A percentile compares a stretch with the other conserved stretches of the same genome.
phyloP scores from a whole-genome alignment of 30 jellyfish, hydroid and myxozoan genomes.

The Hydractinia symbiolongicarpus region DNA sequence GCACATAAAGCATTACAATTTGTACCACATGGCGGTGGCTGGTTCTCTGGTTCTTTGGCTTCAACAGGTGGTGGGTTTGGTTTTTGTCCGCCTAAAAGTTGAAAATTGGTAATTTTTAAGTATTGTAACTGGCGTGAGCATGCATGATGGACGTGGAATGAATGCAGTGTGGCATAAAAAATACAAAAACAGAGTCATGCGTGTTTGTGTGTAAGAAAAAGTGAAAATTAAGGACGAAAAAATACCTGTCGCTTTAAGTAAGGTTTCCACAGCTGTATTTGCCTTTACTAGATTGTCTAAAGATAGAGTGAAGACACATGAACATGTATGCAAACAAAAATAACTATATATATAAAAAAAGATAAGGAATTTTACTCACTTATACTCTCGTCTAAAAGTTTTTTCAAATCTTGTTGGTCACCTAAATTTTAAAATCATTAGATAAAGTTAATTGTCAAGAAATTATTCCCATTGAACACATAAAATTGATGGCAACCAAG shows the following conservation, averaged over 20 bases:
- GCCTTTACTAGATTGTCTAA: constrained; percentile 82
- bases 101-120: not conserved
- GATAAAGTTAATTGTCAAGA: not conserved
- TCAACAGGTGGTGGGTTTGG: constrained; percentile 21
- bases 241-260: constrained; percentile 82
- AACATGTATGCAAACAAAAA: too few species aligned
- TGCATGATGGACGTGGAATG: constrained; percentile 1
- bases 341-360: not conserved
- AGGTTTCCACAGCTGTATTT: constrained; percentile 89
- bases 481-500: not conserved
- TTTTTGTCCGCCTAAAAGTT: constrained; percentile 13
- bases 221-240: not conserved
- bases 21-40: constrained; percentile 84
- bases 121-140: not conserved
- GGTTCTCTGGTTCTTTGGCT: constrained; percentile 30
- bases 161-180: constrained; percentile 24
- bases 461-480: not conserved
- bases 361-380: constrained; percentile 5
- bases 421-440: not conserved
- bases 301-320: not conserved
- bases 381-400: constrained; percentile 19
- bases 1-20: constrained; percentile 90
- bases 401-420: constrained; percentile 28
- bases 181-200: not conserved
- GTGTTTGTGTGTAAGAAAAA: not conserved